Percentiles rank a stretch among this genome's conserved stretches.
Evolutionary conservation across 1,140 invertebrate species (phyloP).

Genomic region (Tetraneura akinire): DNA sequence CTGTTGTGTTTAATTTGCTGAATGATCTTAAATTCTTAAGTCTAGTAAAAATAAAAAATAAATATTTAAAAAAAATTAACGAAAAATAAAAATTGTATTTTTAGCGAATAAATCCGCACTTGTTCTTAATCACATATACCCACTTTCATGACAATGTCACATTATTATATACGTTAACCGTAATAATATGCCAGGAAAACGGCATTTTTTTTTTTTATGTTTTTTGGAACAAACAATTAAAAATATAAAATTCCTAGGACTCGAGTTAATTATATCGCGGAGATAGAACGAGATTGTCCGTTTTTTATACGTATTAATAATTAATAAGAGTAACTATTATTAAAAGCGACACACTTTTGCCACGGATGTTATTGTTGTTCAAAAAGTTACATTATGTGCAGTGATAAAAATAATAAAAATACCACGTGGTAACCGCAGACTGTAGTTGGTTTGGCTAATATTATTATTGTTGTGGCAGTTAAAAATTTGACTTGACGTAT

Average conservation of each 20-base stretch:
- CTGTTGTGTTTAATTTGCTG: neutral
- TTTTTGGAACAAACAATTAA: neutral
- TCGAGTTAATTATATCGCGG: neutral
- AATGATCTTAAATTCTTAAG: conserved; percentile 29
- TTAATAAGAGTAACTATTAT: too few species aligned
- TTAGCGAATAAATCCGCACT: conserved; percentile 1
- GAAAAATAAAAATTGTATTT: conserved; percentile 32
- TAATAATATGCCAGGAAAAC: conserved; percentile 1
- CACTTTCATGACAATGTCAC: neutral
- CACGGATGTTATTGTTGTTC: neutral
- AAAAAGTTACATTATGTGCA: too few species aligned
- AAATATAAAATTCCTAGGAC: neutral
- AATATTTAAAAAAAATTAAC: neutral
- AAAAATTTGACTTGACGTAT: too few species aligned
- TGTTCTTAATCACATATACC: neutral
- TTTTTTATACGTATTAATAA: too few species aligned
- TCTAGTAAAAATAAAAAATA: neutral
- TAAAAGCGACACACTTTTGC: neutral
- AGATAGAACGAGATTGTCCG: neutral
- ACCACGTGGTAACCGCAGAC: too few species aligned
- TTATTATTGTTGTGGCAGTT: too few species aligned
- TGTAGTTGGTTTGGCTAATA: too few species aligned
- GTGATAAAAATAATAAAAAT: too few species aligned
- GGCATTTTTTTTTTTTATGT: too few species aligned
- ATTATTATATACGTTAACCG: conserved; percentile 20